Base-by-base conservation (phyloP, 2,888 invertebrate species). In the Sialis fuliginosa region DNA sequence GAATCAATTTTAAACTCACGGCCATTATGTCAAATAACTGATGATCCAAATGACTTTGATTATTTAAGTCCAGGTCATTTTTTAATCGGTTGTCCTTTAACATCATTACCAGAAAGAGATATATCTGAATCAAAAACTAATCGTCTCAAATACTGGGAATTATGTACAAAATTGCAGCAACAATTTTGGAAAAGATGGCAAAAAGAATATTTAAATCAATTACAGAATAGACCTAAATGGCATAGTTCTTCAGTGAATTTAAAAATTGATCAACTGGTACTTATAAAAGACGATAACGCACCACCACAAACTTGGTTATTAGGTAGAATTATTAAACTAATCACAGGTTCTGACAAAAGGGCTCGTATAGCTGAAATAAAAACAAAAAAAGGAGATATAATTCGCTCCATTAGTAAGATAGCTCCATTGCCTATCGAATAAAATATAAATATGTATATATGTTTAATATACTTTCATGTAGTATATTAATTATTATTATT, bases 131-230 rank as follows among this genome's bases (percentile, higher is more conserved):
- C 13, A 12, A 7, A n/a, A 12, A n/a, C n/a, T 7, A 12, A n/a
- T 39, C n/a, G 12, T 7, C 13, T 39, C 7, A 39, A 39, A 39
- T 7, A n/a, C 12, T 39, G 40, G 40, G 13, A 39, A 10, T 12
- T 39, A 12, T n/a, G n/a, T 2, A 39, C 40, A 61, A 3, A 58
- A 59, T 0, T 58, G 61, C 39, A 54, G 56, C 33, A 56, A 55
- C 33, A 55, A 53, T 33, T 56, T 56, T 1, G 61, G 61, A 45
- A 51, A 52, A 5, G 61, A 59, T 1, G 51, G 52, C 3, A 12
- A 2, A 39, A 39, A 5, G 40, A 39, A 39, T 39, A 39, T 39
- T 5, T 39, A 39, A 39, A 39, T 4, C 13, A n/a, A 10, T 39
- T 39, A 10, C 22, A 22, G 4, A 22, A 22, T 22, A 22, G 22